phyloP scores from a whole-genome alignment of 2,888 invertebrate genomes.

The Orthosia gothica region DNA sequence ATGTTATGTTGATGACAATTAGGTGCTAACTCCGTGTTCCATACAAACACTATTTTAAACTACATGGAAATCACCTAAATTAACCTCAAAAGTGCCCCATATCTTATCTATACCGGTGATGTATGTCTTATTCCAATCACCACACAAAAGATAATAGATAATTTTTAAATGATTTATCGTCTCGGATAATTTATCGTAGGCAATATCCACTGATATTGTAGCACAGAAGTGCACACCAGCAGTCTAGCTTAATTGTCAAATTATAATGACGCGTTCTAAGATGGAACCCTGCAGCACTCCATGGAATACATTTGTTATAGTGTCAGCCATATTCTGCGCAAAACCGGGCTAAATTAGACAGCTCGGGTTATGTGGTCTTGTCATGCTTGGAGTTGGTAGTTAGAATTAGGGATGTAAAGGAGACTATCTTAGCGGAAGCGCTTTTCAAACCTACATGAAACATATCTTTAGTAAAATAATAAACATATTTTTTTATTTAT shows the following conservation, averaged over 20 bases:
- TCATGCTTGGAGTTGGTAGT: background rate
- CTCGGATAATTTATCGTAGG: background rate
- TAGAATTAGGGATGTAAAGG: background rate
- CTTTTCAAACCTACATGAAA: no score
- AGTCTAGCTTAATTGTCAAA: constrained; percentile 6
- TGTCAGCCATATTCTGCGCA: constrained; percentile 37
- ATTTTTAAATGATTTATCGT: no score
- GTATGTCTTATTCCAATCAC: no score
- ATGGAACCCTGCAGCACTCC: constrained; percentile 11
- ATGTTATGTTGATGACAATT: no score
- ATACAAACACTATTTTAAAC: no score
- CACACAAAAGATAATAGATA: background rate
- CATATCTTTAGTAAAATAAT: no score
- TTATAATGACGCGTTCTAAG: constrained; percentile 33
- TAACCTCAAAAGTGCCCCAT: no score
- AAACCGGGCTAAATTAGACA: constrained; percentile 28
- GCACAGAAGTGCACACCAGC: background rate
- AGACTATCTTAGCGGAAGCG: background rate
- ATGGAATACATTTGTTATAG: constrained; percentile 37
- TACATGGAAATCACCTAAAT: no score
- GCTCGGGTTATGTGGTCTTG: background rate
- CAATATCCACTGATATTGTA: background rate
- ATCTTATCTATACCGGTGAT: no score
- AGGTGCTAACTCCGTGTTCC: no score
- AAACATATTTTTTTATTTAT: no score